Conservation (phyloP, 2,113 vertebrate genomes). For the Oryzias celebensis region DNA sequence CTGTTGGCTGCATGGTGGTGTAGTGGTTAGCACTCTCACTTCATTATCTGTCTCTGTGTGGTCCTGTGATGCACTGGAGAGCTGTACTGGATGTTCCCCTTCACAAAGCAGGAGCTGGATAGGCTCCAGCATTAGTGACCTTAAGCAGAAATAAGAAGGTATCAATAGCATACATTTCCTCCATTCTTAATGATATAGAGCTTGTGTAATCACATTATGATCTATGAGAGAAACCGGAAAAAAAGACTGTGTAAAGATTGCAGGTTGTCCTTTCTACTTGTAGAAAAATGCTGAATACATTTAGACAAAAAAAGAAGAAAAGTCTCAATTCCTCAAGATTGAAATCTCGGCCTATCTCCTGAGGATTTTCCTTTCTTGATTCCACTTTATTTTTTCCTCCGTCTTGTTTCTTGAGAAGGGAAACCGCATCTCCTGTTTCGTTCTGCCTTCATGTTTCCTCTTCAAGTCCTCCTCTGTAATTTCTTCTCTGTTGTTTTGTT, state of each 20-base stretch:
- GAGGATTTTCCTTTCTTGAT: slow-evolving; percentile 4
- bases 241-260: slow-evolving; percentile 4
- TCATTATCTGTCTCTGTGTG: too few species aligned
- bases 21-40: too few species aligned
- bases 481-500: slow-evolving; percentile 26
- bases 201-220: slow-evolving; percentile 4
- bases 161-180: neutral
- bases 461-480: slow-evolving; percentile 43
- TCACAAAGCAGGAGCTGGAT: too few species aligned
- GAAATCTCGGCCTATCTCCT: slow-evolving; percentile 20
- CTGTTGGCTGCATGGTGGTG: too few species aligned
- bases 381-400: neutral
- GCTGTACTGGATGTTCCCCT: too few species aligned
- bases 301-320: slow-evolving; percentile 10
- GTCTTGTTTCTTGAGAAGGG: slow-evolving; percentile 13
- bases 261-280: slow-evolving; percentile 5
- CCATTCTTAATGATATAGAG: slow-evolving; percentile 1
- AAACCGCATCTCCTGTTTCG: slow-evolving; percentile 27
- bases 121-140: too few species aligned
- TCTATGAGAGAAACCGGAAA: neutral
- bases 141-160: too few species aligned
- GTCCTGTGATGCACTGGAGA: too few species aligned
- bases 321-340: slow-evolving; percentile 21
- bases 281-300: slow-evolving; percentile 4
- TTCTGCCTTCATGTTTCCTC: slow-evolving; percentile 22